Percentiles rank a stretch among this genome's conserved stretches.
Evolutionary conservation across 1,140 invertebrate species (phyloP).

Genomic region (Lepidurus arcticus): DNA sequence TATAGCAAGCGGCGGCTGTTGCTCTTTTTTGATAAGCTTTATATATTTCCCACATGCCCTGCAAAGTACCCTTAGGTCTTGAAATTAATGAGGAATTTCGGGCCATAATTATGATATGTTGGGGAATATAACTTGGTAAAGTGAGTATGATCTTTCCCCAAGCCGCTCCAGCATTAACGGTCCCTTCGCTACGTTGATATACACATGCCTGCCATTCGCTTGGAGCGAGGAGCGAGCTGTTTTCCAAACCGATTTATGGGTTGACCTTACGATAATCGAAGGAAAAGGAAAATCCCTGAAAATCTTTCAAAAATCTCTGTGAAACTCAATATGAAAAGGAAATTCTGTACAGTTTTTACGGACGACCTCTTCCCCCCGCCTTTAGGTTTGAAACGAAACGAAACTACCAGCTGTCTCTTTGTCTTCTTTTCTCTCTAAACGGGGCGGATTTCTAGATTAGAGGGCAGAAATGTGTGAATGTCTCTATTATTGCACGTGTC

Average conservation of each 20-base stretch:
- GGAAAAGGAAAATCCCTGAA: not conserved
- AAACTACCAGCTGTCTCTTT: no score
- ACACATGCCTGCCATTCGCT: not conserved
- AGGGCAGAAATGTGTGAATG: no score
- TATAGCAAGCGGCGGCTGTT: not conserved
- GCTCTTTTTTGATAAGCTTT: not conserved
- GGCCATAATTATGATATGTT: constrained; percentile 19
- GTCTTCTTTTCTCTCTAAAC: no score
- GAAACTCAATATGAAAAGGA: not conserved
- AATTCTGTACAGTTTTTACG: not conserved
- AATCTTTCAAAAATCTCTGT: not conserved
- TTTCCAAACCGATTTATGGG: not conserved
- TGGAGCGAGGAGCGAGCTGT: not conserved
- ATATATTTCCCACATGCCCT: not conserved
- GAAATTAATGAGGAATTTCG: constrained; percentile 19
- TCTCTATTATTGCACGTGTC: no score
- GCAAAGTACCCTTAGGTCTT: not conserved
- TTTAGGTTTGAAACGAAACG: no score
- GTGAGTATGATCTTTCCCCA: not conserved
- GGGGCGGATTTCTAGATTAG: no score
- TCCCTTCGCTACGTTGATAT: not conserved
- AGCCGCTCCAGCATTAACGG: not conserved
- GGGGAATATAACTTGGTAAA: not conserved
- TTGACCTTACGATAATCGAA: not conserved
- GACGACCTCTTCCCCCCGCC: no score